Conservation (phyloP, 2,888 invertebrate species). For the Melanotus villosus region DNA sequence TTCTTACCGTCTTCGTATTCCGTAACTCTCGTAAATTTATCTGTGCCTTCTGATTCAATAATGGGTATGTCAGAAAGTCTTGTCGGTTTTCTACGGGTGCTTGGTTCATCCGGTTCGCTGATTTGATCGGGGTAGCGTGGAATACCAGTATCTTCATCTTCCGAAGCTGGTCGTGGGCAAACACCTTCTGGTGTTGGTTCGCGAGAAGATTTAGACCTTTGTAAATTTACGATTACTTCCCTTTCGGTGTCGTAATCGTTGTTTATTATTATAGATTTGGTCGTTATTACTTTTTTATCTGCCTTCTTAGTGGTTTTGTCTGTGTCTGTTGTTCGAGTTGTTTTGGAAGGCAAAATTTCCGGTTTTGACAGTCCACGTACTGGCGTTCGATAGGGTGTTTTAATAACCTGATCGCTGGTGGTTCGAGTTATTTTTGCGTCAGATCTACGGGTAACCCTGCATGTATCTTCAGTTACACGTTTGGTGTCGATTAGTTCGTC, state of each 20-base stretch:
- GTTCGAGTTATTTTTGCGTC: slow-evolving; percentile 72
- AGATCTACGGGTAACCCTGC: slow-evolving; percentile 18
- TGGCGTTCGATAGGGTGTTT: slow-evolving; percentile 68
- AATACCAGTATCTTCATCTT: slow-evolving; percentile 72
- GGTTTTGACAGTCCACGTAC: slow-evolving; percentile 60
- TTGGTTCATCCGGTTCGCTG: slow-evolving; percentile 81
- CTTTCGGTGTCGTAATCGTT: slow-evolving; percentile 67
- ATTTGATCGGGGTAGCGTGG: slow-evolving; percentile 83
- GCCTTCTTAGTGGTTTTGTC: slow-evolving; percentile 30
- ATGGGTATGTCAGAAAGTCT: slow-evolving; percentile 70
- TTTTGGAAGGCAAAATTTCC: slow-evolving; percentile 30
- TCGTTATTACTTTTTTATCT: slow-evolving; percentile 66
- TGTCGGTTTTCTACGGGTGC: slow-evolving; percentile 62
- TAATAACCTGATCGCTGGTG: slow-evolving; percentile 73
- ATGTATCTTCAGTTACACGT: neutral
- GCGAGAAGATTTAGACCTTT: slow-evolving; percentile 81
- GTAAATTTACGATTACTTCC: slow-evolving; percentile 78
- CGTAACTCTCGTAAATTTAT: slow-evolving; percentile 46
- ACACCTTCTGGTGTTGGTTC: slow-evolving; percentile 83
- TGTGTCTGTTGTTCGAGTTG: neutral
- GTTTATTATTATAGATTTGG: slow-evolving; percentile 70
- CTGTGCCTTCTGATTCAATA: slow-evolving; percentile 73
- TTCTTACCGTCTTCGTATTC: slow-evolving; percentile 35
- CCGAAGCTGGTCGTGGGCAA: slow-evolving; percentile 77
- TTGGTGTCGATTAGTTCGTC: slow-evolving; percentile 14